phyloP scores from a whole-genome alignment of 2,113 vertebrate species.

The Pitta sordida region DNA sequence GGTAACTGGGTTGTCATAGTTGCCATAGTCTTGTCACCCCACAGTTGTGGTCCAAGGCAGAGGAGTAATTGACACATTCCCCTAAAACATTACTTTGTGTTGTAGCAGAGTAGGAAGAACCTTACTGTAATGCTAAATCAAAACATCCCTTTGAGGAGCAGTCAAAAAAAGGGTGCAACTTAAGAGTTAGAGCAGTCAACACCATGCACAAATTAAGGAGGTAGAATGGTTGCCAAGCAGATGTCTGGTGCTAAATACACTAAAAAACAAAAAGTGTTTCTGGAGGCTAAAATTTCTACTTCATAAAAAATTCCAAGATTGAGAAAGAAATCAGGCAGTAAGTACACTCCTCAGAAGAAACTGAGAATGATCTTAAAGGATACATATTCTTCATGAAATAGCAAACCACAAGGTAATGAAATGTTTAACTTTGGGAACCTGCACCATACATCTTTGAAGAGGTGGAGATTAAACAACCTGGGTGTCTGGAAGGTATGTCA shows the following conservation, averaged over 20 bases:
- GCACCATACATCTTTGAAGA: not conserved
- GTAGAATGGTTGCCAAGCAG: not conserved
- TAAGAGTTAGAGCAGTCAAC: not conserved
- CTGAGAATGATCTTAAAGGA: not conserved
- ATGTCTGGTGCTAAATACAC: not conserved
- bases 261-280: not conserved
- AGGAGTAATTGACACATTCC: not conserved
- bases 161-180: not conserved
- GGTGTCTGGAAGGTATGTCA: not conserved
- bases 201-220: not conserved
- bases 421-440: not conserved
- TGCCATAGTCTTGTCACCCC: not conserved
- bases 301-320: not conserved
- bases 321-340: not conserved
- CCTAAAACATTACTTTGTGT: not conserved
- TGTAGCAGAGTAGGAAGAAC: not conserved
- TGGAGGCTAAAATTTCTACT: not conserved
- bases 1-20: not conserved
- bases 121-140: not conserved
- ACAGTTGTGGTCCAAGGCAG: not conserved
- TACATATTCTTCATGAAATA: not conserved
- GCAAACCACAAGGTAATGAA: not conserved
- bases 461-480: not conserved
- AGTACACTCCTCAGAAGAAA: not conserved
- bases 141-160: not conserved